Evolutionary conservation across 2,797 vertebrate genomes (phyloP).

Genomic region (Clarias laeviceps): DNA sequence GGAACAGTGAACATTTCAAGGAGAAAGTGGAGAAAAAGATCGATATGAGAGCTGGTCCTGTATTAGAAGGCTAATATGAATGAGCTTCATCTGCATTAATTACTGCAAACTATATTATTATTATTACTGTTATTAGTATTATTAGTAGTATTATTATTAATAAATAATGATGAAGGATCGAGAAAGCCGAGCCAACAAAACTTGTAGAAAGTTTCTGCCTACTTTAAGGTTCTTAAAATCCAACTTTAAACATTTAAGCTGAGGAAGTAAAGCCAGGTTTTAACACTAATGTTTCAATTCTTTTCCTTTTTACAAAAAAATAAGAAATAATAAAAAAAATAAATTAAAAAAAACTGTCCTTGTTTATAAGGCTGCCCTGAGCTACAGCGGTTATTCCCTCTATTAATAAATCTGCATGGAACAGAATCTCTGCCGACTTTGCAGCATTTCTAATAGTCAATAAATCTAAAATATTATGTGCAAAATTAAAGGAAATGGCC

Average conservation of each 20-base stretch:
- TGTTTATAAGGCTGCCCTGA: constrained; percentile 54
- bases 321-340: too few relatives aligned
- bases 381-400: constrained; percentile 83
- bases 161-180: not conserved
- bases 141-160: not conserved
- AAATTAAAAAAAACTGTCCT: constrained; percentile 62
- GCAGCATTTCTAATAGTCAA: constrained; percentile 95
- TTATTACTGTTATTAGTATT: too few relatives aligned
- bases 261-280: not conserved
- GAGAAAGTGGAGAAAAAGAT: not conserved
- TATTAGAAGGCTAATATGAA: not conserved
- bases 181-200: not conserved
- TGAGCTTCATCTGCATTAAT: not conserved
- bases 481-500: constrained; percentile 91
- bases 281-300: not conserved
- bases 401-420: constrained; percentile 81
- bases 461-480: constrained; percentile 99
- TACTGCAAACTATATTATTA: not conserved
- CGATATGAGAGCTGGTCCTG: not conserved
- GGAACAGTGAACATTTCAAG: not conserved
- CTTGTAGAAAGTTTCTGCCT: not conserved
- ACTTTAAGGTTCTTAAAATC: not conserved
- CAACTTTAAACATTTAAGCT: not conserved
- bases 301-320: constrained; percentile 71
- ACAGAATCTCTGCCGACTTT: constrained; percentile 90